Base-by-base conservation (phyloP, 2,888 invertebrate genomes). In the Acleris laterana region DNA sequence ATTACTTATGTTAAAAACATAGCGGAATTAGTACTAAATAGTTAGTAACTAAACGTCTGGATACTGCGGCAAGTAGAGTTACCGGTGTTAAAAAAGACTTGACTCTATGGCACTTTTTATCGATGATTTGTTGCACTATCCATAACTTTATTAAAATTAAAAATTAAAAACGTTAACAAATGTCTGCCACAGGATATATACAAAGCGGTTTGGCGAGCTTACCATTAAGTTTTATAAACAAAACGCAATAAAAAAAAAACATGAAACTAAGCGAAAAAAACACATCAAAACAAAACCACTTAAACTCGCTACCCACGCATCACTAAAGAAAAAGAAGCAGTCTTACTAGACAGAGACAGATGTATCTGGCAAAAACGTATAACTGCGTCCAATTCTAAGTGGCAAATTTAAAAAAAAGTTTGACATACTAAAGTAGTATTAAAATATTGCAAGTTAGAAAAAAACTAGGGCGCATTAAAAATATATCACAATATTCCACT, bases 381-480 rank as follows among this genome's bases (percentile, higher is more conserved):
- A 57, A 6, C 25, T n/a, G 57, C 46, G 5, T 25, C 56, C 32
- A 20, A 44, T 9, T 42, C 55, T 38, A 20, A 16, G 38, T 46
- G 38, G 22, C 7, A 16, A 9, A 44, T 22, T 9, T 44, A 32
- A 44, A 64, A 57, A 63, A 61, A 48, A 17, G 53, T n/a, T 32
- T 28, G 52, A 60, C 62, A 63, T 57, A 68, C 63, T 44, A 61
- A 62, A 52, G n/a, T 49, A 58, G 38, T 51, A 63, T 44, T 32
- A 62, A 69, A 69, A 71, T 69, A 71, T 63, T 71, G 69, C 72
- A 59, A 61, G 65, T 68, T 70, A 70, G 70, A 73, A 74, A 46
- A 71, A 70, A 69, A 70, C 74, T 72, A 73, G 50, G 59, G 74
- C 74, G 74, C 72, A 48, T 74, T 78, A 77, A 75, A 77, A 74